Conservation (phyloP, 1,140 invertebrate species). For the Schlechtendalia chinensis region DNA sequence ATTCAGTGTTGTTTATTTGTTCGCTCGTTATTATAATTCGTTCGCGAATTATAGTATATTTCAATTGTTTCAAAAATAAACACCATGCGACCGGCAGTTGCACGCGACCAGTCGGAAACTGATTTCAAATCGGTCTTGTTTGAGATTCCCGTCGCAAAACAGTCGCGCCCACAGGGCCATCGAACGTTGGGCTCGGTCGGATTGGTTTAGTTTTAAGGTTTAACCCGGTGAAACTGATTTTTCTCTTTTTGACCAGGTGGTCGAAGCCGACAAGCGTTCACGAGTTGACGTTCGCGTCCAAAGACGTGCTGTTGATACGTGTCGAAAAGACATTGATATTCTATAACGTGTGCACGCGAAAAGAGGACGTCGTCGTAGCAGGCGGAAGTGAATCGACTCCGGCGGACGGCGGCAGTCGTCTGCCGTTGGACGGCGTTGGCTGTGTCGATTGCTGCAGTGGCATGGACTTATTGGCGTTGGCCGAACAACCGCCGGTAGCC, state of each 20-base stretch:
- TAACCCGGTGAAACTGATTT: background rate
- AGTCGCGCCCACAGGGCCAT: too few species aligned
- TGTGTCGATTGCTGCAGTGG: constrained; percentile 1
- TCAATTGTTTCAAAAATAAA: too few species aligned
- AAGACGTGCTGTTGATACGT: constrained; percentile 4
- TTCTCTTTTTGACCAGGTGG: constrained; percentile 35
- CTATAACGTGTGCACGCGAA: background rate
- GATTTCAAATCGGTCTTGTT: too few species aligned
- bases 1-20: too few species aligned
- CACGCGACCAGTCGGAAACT: too few species aligned
- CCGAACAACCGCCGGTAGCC: background rate
- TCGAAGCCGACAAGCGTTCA: background rate
- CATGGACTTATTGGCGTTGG: constrained; percentile 19
- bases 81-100: too few species aligned
- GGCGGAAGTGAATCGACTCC: constrained; percentile 3
- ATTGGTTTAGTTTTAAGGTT: background rate
- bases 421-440: constrained; percentile 11
- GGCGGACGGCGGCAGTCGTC: background rate
- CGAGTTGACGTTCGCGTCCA: constrained; percentile 9
- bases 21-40: too few species aligned
- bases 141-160: too few species aligned
- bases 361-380: background rate
- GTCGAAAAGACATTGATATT: constrained; percentile 28
- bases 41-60: too few species aligned
- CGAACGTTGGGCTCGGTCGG: too few species aligned